Evolutionary conservation across 2,113 vertebrate species (phyloP).

Genomic region (Labeo rohita): DNA sequence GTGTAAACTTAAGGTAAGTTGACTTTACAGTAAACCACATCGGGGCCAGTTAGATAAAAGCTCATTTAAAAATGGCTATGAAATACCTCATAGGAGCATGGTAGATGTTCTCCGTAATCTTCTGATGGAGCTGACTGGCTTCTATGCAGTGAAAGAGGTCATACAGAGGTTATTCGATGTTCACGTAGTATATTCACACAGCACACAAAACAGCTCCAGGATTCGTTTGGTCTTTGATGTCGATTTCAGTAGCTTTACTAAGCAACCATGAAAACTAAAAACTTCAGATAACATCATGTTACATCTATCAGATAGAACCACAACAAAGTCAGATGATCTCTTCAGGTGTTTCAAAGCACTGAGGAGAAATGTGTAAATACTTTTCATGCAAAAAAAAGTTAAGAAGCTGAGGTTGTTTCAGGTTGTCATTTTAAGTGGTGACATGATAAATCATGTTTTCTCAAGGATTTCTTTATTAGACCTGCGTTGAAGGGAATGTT

Average conservation of each 20-base stretch:
- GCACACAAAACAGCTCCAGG: not conserved
- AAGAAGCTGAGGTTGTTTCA: not conserved
- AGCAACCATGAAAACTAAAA: not conserved
- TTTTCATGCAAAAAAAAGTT: not conserved
- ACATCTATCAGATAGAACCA: not conserved
- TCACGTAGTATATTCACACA: not conserved
- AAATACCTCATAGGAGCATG: slow-evolving; percentile 83
- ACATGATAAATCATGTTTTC: not conserved
- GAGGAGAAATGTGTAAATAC: not conserved
- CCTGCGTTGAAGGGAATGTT: not conserved
- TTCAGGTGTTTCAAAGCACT: not conserved
- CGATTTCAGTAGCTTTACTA: not conserved
- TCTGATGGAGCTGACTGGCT: slow-evolving; percentile 87
- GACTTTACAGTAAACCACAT: not conserved
- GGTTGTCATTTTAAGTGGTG: not conserved
- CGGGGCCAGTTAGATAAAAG: not conserved
- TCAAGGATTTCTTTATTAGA: not conserved
- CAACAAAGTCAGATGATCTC: not conserved
- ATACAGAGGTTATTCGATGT: not conserved
- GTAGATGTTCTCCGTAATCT: slow-evolving; percentile 83
- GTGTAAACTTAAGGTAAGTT: not conserved
- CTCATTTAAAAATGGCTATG: not conserved
- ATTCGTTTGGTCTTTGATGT: not conserved
- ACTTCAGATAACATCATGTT: not conserved
- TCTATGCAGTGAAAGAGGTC: slow-evolving; percentile 68